These are phyloP conservation scores for Ctena decussata DNA, from an alignment of 2,888 invertebrate species.

Conservation along the genomic window DNA sequence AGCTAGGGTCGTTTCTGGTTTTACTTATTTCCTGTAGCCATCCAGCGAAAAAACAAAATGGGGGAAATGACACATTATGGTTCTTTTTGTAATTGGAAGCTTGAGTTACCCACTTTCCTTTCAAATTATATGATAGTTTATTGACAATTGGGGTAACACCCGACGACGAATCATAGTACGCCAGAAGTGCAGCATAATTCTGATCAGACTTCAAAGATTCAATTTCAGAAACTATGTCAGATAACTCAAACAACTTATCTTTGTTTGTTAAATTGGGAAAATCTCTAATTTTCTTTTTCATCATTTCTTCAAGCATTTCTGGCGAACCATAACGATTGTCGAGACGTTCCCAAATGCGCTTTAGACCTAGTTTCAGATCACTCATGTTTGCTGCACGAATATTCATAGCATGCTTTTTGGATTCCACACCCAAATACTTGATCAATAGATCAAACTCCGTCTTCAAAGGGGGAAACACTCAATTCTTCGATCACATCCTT, in stretches of 20 bases:
- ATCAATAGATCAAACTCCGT: conserved; percentile 39
- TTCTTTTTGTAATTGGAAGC: conserved; percentile 18
- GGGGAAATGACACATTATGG: conserved; percentile 8
- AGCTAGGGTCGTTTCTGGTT: conserved; percentile 23
- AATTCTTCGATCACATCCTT: conserved; percentile 37
- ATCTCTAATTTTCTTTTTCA: conserved; percentile 4
- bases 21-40: neutral
- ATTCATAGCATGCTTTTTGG: conserved; percentile 35
- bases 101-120: conserved; percentile 24
- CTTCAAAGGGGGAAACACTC: conserved; percentile 30
- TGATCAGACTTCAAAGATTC: conserved; percentile 13
- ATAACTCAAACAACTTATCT: conserved; percentile 22
- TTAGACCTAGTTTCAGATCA: conserved; percentile 19
- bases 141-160: conserved; percentile 20
- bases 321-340: conserved; percentile 42
- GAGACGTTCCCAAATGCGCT: conserved; percentile 31
- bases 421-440: conserved; percentile 38
- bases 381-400: conserved; percentile 22
- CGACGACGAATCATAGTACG: conserved; percentile 23
- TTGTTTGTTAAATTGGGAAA: conserved; percentile 15
- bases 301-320: conserved; percentile 17
- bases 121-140: conserved; percentile 15
- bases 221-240: conserved; percentile 27
- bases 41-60: conserved; percentile 15
- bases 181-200: conserved; percentile 7